Conservation (phyloP, 2,888 invertebrate species). For the Thecophora atra region DNA sequence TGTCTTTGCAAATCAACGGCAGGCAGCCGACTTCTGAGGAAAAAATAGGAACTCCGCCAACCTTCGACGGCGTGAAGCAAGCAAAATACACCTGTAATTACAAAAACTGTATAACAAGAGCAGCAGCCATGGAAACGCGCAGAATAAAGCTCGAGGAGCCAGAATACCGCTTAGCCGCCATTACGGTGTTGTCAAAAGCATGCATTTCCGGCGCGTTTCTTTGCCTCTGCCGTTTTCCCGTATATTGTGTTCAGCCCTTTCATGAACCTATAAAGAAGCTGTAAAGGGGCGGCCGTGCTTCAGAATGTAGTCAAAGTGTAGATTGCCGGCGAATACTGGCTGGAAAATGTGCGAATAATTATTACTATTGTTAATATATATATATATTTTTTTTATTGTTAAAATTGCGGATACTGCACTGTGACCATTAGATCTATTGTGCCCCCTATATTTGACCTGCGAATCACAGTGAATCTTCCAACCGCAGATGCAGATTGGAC, state of each 20-base stretch:
- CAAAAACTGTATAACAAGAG: background rate
- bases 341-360: background rate
- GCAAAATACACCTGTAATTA: background rate
- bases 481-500: too few species aligned
- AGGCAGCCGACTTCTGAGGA: background rate
- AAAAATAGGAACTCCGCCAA: background rate
- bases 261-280: too few species aligned
- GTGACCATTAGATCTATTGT: too few species aligned
- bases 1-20: slow-evolving; percentile 19
- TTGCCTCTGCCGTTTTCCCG: background rate
- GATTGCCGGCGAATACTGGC: background rate
- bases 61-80: background rate
- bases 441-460: too few species aligned
- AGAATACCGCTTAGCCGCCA: slow-evolving; percentile 19
- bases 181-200: slow-evolving; percentile 18
- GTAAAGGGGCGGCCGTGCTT: background rate
- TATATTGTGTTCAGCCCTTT: background rate
- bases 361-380: background rate
- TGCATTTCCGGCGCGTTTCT: slow-evolving; percentile 11
- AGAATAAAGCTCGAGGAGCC: background rate
- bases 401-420: too few species aligned
- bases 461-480: too few species aligned
- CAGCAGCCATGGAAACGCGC: background rate
- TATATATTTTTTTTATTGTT: too few species aligned
- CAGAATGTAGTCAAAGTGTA: background rate